Evolutionary conservation across 2,797 vertebrate genomes (phyloP), one percentile per base, ranked within the genome.

Genomic region (Falco biarmicus): DNA sequence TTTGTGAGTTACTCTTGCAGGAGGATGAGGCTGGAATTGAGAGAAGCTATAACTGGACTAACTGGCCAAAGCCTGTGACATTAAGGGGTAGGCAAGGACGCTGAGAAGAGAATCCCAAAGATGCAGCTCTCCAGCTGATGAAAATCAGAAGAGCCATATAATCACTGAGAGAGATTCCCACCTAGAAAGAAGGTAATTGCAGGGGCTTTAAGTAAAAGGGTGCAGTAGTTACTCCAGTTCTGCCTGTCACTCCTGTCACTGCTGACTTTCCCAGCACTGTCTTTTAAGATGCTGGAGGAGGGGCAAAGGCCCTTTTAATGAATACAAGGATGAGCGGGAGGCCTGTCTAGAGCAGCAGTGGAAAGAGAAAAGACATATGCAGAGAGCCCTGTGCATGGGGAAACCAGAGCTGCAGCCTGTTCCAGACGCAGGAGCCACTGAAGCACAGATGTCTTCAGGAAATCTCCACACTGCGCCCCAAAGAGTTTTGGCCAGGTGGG

Each of bases 81-180:
- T 60, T 78, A 74, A 96, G 59, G 48, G 82, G 31, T 41, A 77
- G 50, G 48, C 25, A 47, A 86, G 68, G 89, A 71, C 70, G 64
- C 79, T 19, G 80, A 96, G 69, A 92, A 63, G 60, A 96, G 95
- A 95, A 93, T 85, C 91, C 84, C 90, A 94, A 91, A 90, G 81
- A 94, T 68, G 74, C 69, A 84, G 53, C 63, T 61, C 86, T 92
- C 41, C 78, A 93, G 77, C 59, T 83, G 93, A 92, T 77, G 89
- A 34, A 83, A 87, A 89, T 87, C 69, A 86, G 76, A 93, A 63
- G 60, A 94, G 47, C 14, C 74, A 83, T 71, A 70, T n/a, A 90
- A 76, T 57, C 48, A 74, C 63, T 76, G 87, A n/a, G 76, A 69
- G 61, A 32, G 13, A 75, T 54, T 66, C 65, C 84, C 68, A 86